A percentile compares a stretch with the other conserved stretches of the same genome.
These are phyloP conservation scores for Zonotrichia albicollis DNA, from an alignment of 2,797 vertebrate species.

Conservation along the genomic window DNA sequence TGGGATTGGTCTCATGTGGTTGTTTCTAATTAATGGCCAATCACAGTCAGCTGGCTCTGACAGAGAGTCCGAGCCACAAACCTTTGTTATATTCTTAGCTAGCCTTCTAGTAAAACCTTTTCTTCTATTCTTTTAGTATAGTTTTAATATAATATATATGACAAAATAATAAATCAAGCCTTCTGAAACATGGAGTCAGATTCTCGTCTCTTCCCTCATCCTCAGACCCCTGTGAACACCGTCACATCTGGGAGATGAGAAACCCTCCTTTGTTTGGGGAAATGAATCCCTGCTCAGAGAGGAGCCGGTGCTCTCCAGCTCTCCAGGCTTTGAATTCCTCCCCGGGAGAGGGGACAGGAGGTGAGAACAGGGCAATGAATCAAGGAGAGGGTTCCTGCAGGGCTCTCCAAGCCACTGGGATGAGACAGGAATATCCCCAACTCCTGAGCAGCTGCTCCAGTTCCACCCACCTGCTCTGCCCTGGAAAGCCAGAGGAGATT, in stretches of 20 bases:
- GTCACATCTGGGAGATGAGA: background rate
- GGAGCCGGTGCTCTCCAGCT: fast-evolving
- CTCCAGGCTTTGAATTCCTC: background rate
- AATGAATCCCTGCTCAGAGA: fast-evolving
- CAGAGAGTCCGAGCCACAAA: too few species aligned
- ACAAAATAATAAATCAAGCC: too few species aligned
- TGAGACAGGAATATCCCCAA: background rate
- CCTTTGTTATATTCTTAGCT: too few species aligned
- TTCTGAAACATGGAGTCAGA: too few species aligned
- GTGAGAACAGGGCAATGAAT: background rate
- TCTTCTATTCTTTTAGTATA: too few species aligned
- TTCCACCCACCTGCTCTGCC: background rate
- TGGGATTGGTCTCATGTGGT: too few species aligned
- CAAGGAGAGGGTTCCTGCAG: background rate
- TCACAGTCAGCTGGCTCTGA: too few species aligned
- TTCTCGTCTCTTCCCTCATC: too few species aligned
- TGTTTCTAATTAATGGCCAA: too few species aligned
- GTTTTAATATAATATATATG: too few species aligned
- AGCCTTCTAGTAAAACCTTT: too few species aligned
- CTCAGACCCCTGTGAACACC: too few species aligned
- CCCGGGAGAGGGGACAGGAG: background rate
- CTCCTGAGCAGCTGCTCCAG: background rate
- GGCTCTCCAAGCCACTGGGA: background rate
- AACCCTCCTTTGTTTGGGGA: background rate
- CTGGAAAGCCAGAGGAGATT: fast-evolving